These are phyloP conservation scores for Bombus waltoni DNA, from an alignment of 1,140 invertebrate genomes.

Conservation along the genomic window DNA sequence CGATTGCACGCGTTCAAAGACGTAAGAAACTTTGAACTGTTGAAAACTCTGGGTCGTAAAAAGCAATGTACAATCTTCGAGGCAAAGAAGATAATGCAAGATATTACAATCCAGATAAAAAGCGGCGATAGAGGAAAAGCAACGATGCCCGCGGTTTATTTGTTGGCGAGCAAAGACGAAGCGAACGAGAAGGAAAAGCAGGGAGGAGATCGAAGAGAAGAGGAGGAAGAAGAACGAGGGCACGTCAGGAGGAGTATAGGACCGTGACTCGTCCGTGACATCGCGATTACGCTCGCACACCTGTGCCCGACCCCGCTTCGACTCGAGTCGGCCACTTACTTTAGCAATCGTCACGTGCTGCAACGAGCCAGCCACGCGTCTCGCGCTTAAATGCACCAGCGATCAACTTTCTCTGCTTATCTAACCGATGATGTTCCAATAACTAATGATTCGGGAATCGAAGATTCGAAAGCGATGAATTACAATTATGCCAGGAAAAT, in stretches of 20 bases:
- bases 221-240: slow-evolving; percentile 39
- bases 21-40: neutral
- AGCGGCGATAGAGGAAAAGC: slow-evolving; percentile 25
- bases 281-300: slow-evolving; percentile 81
- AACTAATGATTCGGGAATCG: neutral
- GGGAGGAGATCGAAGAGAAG: slow-evolving; percentile 8
- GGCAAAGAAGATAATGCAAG: slow-evolving; percentile 63
- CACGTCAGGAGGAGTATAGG: slow-evolving; percentile 60
- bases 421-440: neutral
- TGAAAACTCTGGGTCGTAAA: slow-evolving; percentile 33
- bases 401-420: neutral
- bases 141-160: neutral
- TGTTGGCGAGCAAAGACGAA: neutral
- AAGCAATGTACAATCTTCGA: slow-evolving; percentile 59
- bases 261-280: slow-evolving; percentile 78
- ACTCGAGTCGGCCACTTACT: slow-evolving; percentile 73
- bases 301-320: slow-evolving; percentile 70
- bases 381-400: neutral
- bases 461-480: neutral
- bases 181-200: neutral
- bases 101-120: slow-evolving; percentile 64
- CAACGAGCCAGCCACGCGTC: slow-evolving; percentile 74
- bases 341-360: slow-evolving; percentile 77
- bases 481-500: neutral
- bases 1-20: neutral